Evolutionary conservation across 2,888 invertebrate species (phyloP).

Genomic region (Sesamia inferens): DNA sequence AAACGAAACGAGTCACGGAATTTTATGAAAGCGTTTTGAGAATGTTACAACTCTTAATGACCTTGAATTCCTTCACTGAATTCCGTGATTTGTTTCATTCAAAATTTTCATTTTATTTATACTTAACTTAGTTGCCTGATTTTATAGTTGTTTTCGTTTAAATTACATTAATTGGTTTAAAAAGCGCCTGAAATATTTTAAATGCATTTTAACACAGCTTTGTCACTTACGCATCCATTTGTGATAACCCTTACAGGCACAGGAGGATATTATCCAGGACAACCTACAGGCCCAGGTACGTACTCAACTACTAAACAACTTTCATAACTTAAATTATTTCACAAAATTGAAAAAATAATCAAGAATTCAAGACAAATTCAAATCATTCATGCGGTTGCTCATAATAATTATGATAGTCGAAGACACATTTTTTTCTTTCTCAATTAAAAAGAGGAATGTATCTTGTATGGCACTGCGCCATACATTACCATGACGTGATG

Average conservation of each 20-base stretch:
- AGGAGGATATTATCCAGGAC: constrained; percentile 60
- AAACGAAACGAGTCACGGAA: neutral
- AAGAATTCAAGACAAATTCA: neutral
- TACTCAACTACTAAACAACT: constrained; percentile 19
- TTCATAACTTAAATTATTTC: neutral
- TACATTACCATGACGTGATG: constrained; percentile 6
- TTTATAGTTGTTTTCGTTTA: neutral
- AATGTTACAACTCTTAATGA: neutral
- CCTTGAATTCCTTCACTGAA: neutral
- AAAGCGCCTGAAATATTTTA: constrained; percentile 44
- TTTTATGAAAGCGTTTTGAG: neutral
- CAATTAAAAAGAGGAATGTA: neutral
- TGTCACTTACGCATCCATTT: constrained; percentile 44
- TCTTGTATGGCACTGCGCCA: neutral
- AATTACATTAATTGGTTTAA: neutral
- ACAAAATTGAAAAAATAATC: neutral
- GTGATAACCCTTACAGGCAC: constrained; percentile 60
- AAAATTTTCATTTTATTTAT: neutral
- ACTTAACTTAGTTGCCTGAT: constrained; percentile 3
- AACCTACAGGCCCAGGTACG: constrained; percentile 59
- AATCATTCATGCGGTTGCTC: neutral
- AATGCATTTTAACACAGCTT: constrained; percentile 40
- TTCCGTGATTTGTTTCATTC: neutral
- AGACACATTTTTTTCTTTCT: neutral
- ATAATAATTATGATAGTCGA: neutral